These are phyloP conservation scores for Drosophila mayaguana DNA, from an alignment of 2,888 invertebrate species.

Conservation along the genomic window DNA sequence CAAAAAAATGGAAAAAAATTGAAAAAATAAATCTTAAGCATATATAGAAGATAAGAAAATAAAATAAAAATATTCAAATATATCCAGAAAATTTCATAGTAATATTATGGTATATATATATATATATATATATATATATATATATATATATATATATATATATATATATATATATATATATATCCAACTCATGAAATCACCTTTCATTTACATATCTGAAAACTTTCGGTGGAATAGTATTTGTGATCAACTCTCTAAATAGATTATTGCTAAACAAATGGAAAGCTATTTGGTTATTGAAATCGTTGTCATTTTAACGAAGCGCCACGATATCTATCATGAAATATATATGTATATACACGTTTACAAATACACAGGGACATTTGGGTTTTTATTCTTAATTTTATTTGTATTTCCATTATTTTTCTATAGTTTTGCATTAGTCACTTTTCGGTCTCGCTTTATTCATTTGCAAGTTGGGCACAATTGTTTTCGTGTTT, in stretches of 20 bases:
- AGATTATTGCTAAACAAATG: slow-evolving; percentile 33
- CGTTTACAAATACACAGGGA: slow-evolving; percentile 14
- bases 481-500: slow-evolving; percentile 13
- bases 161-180: background rate
- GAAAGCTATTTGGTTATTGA: slow-evolving; percentile 66
- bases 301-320: slow-evolving; percentile 64
- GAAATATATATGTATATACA: slow-evolving; percentile 17
- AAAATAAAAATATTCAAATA: too few relatives aligned
- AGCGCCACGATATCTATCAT: slow-evolving; percentile 65
- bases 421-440: slow-evolving; percentile 35
- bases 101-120: too few relatives aligned
- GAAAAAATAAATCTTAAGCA: too few relatives aligned
- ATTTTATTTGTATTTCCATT: slow-evolving; percentile 20
- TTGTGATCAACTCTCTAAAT: slow-evolving; percentile 12
- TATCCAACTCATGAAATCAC: background rate
- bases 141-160: too few relatives aligned
- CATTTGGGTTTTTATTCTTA: slow-evolving; percentile 34
- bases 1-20: too few relatives aligned
- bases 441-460: slow-evolving; percentile 34
- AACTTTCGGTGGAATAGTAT: background rate
- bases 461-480: slow-evolving; percentile 38
- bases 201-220: background rate
- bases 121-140: too few relatives aligned
- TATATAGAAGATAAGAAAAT: too few relatives aligned
- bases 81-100: too few relatives aligned